phyloP scores from a whole-genome alignment of 2,888 invertebrate species.

The Eupithecia tripunctaria region DNA sequence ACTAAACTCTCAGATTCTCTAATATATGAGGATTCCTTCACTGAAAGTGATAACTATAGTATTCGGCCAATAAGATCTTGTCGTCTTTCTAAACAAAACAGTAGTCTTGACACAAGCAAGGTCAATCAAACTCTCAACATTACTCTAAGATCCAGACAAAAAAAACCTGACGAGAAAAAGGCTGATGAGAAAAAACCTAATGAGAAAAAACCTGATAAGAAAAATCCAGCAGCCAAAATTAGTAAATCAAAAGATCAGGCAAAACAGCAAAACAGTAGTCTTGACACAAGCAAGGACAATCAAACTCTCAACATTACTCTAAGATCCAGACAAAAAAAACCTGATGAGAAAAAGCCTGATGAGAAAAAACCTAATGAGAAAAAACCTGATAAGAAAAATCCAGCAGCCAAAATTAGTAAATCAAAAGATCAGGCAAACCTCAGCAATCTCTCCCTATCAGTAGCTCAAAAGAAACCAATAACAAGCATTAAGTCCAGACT shows the following conservation, averaged over 20 bases:
- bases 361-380: no score
- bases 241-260: slow-evolving; percentile 12
- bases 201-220: no score
- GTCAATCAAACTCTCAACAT: slow-evolving; percentile 29
- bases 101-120: slow-evolving; percentile 32
- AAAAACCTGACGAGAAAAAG: not conserved
- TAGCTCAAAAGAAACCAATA: slow-evolving; percentile 21
- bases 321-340: slow-evolving; percentile 26
- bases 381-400: no score
- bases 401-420: not conserved
- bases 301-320: slow-evolving; percentile 26
- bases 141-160: slow-evolving; percentile 31
- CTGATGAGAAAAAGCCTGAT: not conserved
- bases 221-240: slow-evolving; percentile 10
- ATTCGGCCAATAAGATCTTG: slow-evolving; percentile 47
- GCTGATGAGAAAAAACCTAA: no score
- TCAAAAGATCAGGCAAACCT: slow-evolving; percentile 15
- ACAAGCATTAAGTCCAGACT: slow-evolving; percentile 8
- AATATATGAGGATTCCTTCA: slow-evolving; percentile 20
- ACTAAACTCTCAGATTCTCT: slow-evolving; percentile 24
- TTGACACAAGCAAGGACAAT: slow-evolving; percentile 37
- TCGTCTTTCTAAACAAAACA: slow-evolving; percentile 40
- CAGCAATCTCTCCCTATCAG: slow-evolving; percentile 31
- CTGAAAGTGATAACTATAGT: slow-evolving; percentile 39
- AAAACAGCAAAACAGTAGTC: slow-evolving; percentile 24